Evolutionary conservation across 2,113 vertebrate genomes (phyloP).

Genomic region (Hydrolagus affinis): DNA sequence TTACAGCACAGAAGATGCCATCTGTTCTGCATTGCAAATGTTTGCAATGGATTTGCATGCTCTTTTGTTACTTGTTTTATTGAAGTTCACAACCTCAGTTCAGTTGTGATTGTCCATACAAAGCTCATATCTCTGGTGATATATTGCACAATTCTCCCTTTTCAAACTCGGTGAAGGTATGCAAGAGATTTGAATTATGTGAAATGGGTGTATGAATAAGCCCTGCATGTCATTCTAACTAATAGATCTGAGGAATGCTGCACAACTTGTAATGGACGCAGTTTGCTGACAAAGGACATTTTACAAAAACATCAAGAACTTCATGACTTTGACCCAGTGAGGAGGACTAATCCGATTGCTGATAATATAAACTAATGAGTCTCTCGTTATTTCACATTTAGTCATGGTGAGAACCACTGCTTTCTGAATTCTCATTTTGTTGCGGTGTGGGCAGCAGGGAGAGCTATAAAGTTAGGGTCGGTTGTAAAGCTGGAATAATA

Average conservation of each 20-base stretch:
- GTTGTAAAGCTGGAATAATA: background rate
- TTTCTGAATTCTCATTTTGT: background rate
- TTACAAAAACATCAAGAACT: background rate
- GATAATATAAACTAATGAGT: background rate
- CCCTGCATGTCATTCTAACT: background rate
- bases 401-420: too few relatives aligned
- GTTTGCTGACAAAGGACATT: background rate
- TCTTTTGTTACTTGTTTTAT: too few relatives aligned
- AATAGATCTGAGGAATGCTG: background rate
- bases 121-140: too few relatives aligned
- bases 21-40: too few relatives aligned
- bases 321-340: background rate
- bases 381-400: background rate
- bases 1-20: too few relatives aligned
- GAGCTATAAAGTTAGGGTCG: too few relatives aligned
- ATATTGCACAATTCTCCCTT: too few relatives aligned
- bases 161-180: too few relatives aligned
- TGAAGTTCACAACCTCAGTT: too few relatives aligned
- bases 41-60: too few relatives aligned
- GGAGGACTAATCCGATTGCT: background rate
- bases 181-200: background rate
- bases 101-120: too few relatives aligned
- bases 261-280: background rate
- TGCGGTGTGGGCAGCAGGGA: background rate
- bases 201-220: background rate